Evolutionary conservation across 2,113 vertebrate species (phyloP).

Genomic region (Sebastes fasciatus): DNA sequence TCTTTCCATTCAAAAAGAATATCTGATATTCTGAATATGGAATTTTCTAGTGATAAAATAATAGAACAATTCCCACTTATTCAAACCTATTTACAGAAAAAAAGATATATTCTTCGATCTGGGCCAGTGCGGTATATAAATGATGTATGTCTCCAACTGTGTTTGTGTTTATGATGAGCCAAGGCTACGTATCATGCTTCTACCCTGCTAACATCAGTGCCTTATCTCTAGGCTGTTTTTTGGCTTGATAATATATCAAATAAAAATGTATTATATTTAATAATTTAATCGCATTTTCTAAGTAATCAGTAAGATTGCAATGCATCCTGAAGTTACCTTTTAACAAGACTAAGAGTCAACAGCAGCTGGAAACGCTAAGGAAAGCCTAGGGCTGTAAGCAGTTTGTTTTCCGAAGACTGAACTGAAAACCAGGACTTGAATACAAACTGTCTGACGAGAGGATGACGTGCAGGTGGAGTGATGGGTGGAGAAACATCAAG

Average conservation of each 20-base stretch:
- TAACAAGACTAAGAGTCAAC: background rate
- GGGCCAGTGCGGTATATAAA: background rate
- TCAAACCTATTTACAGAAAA: background rate
- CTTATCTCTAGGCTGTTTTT: background rate
- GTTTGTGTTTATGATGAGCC: background rate
- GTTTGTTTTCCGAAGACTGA: no score
- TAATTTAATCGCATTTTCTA: background rate
- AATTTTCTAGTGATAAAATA: background rate
- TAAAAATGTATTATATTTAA: background rate
- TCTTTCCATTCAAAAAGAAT: background rate
- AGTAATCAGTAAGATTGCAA: background rate
- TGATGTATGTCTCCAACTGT: background rate
- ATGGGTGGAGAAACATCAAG: no score
- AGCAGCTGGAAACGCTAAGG: background rate
- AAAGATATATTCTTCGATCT: background rate
- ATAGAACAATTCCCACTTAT: background rate
- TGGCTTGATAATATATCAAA: background rate
- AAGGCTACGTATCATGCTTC: background rate
- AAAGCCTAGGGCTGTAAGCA: no score
- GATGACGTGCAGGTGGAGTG: no score
- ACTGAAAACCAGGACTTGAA: no score
- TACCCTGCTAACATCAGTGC: background rate
- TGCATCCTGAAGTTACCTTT: background rate
- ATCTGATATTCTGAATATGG: background rate
- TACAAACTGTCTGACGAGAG: no score